phyloP scores from a whole-genome alignment of 2,888 invertebrate genomes.

The Aromia moschata region DNA sequence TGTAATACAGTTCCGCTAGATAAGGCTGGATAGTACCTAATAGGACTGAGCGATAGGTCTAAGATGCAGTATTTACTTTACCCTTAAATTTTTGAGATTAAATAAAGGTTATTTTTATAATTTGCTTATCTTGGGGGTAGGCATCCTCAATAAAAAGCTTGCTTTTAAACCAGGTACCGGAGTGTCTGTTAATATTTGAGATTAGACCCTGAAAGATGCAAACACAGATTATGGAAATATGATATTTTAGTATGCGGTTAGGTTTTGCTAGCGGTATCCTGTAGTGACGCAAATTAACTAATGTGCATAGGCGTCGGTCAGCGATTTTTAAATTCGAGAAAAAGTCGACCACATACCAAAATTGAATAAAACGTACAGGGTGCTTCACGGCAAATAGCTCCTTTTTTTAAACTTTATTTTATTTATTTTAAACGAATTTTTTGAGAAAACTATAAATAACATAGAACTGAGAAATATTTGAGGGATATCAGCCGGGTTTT shows the following conservation, averaged over 20 bases:
- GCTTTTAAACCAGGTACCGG: slow-evolving; percentile 23
- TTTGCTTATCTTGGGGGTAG: slow-evolving; percentile 24
- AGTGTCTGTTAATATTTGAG: slow-evolving; percentile 11
- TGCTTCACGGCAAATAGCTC: too few species aligned
- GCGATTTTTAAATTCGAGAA: too few species aligned
- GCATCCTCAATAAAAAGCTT: slow-evolving; percentile 22
- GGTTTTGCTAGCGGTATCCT: not conserved
- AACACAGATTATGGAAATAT: slow-evolving; percentile 45
- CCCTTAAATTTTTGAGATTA: slow-evolving; percentile 29
- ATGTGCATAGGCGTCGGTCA: not conserved
- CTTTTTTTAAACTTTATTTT: too few species aligned
- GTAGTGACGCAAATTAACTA: too few species aligned
- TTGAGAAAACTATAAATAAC: too few species aligned
- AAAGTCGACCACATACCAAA: too few species aligned
- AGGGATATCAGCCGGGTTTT: too few species aligned
- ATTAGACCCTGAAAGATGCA: slow-evolving; percentile 34
- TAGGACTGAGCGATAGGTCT: too few species aligned
- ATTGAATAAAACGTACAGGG: too few species aligned
- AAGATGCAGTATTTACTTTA: slow-evolving; percentile 12
- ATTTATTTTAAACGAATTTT: too few species aligned
- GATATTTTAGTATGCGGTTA: slow-evolving; percentile 35
- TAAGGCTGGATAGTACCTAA: not conserved
- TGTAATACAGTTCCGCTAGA: slow-evolving; percentile 8
- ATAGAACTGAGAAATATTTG: too few species aligned
- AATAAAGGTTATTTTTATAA: slow-evolving; percentile 27